Conservation (phyloP, 2,797 vertebrate genomes). For the Chiloscyllium punctatum region DNA sequence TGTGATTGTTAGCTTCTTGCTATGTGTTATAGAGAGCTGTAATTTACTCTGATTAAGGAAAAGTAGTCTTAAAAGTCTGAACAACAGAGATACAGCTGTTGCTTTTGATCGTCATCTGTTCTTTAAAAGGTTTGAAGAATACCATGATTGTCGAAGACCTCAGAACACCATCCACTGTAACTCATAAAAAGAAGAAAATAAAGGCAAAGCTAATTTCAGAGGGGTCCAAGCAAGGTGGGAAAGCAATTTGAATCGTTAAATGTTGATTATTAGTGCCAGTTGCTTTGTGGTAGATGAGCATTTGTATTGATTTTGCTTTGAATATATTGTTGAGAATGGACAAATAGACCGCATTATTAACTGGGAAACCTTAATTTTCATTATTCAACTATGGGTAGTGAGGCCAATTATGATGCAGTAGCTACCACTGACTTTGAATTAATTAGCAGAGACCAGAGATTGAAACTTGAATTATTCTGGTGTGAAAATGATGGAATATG, state of each 20-base stretch:
- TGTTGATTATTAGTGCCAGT: neutral
- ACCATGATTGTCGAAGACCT: slow-evolving; percentile 43
- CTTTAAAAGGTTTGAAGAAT: slow-evolving; percentile 46
- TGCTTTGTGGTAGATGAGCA: neutral
- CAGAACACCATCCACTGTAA: slow-evolving; percentile 39
- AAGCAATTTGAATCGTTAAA: neutral
- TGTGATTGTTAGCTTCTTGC: neutral
- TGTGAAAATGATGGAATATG: neutral
- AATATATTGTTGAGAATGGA: neutral
- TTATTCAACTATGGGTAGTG: neutral
- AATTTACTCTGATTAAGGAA: neutral
- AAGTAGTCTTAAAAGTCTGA: neutral
- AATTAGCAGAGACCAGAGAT: neutral
- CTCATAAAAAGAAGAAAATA: slow-evolving; percentile 44
- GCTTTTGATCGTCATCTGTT: neutral
- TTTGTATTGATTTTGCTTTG: neutral
- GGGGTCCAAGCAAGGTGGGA: slow-evolving; percentile 41
- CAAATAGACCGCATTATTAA: neutral
- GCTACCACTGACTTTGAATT: neutral
- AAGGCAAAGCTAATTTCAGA: slow-evolving; percentile 42
- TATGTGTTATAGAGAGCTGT: neutral
- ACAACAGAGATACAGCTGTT: neutral
- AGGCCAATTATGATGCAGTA: neutral
- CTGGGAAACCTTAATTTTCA: neutral
- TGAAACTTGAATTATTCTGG: neutral